Evolutionary conservation across 2,113 vertebrate genomes (phyloP), one percentile per base, ranked within the genome.

Genomic region (Oostethus manadensis): DNA sequence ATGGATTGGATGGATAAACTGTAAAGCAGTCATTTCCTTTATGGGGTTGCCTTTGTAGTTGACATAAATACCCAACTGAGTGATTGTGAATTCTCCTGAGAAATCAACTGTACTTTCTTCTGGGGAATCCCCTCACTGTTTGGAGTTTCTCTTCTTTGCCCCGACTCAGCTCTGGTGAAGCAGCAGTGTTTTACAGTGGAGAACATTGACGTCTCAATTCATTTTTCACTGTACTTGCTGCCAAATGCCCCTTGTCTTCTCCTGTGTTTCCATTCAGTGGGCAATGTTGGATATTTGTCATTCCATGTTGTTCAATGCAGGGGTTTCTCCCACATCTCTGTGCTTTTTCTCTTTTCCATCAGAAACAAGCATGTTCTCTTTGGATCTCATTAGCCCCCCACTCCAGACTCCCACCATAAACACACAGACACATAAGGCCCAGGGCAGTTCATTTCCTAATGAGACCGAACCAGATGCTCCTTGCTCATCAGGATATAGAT

Each of bases 401-500:
- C 51, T n/a, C 29, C 29, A 33, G 8, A 33, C 29, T 33, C 29
- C 50, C 56, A 71, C 64, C 60, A 69, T 82, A 79, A 86, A 85
- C 70, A 74, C 44, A 56, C 26, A 55, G 73, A 70, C 58, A 47
- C 48, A 74, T 60, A 69, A 51, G n/a, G 57, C 73, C 78, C 6
- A 49, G 40, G 69, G 85, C 69, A 60, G 70, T 78, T 70, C 21
- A 56, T 69, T 57, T 38, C 66, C 68, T 86, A 84, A 86, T 80
- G 76, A 84, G 70, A 64, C 51, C 64, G 58, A 51, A 77, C 77
- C 81, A 84, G 77, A 79, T 82, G 77, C 77, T 78, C 58, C 67
- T 70, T 58, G 62, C 70, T 75, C 76, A 76, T 79, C 68, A 55
- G 49, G 44, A 68, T 53, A 51, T 8, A 64, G 68, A 78, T 78